phyloP scores from a whole-genome alignment of 2,113 vertebrate genomes.

The Kryptolebias marmoratus region DNA sequence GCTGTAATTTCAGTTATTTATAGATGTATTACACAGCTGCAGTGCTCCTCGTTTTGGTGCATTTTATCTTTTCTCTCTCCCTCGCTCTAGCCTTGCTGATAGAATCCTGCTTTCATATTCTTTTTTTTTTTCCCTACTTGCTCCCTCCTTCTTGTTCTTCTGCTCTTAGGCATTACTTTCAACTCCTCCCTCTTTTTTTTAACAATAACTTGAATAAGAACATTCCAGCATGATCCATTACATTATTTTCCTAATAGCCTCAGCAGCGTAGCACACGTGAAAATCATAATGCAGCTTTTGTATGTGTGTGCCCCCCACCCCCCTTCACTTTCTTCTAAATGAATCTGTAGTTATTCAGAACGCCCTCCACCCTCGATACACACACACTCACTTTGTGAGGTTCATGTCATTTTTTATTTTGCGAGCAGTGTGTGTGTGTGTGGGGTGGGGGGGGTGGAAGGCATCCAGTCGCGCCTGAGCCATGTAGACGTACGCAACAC shows the following conservation, averaged over 20 bases:
- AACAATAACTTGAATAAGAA: slow-evolving; percentile 73
- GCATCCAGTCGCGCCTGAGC: slow-evolving; percentile 33
- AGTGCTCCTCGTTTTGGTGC: slow-evolving; percentile 77
- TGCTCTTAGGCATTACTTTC: slow-evolving; percentile 60
- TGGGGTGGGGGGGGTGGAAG: slow-evolving; percentile 13
- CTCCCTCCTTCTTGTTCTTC: slow-evolving; percentile 53
- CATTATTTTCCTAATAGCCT: slow-evolving; percentile 69
- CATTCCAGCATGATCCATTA: slow-evolving; percentile 77
- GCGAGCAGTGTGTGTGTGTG: slow-evolving; percentile 32
- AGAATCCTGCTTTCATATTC: slow-evolving; percentile 39
- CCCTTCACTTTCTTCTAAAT: slow-evolving; percentile 58
- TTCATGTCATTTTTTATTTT: slow-evolving; percentile 78
- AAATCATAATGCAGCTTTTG: slow-evolving; percentile 72
- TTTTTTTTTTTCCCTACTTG: slow-evolving; percentile 14
- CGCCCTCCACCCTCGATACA: slow-evolving; percentile 42
- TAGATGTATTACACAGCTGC: slow-evolving; percentile 83
- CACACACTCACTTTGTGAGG: slow-evolving; percentile 58
- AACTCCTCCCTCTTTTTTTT: slow-evolving; percentile 56
- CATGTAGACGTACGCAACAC: slow-evolving; percentile 55
- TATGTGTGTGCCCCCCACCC: slow-evolving; percentile 16
- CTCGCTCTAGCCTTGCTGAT: slow-evolving; percentile 29
- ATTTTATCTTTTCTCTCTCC: slow-evolving; percentile 69
- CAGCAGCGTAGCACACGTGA: slow-evolving; percentile 71
- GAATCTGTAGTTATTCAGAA: slow-evolving; percentile 71
- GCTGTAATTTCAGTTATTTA: slow-evolving; percentile 86